Evolutionary conservation across 2,888 invertebrate genomes (phyloP).

Genomic region (Piscicola geometra): DNA sequence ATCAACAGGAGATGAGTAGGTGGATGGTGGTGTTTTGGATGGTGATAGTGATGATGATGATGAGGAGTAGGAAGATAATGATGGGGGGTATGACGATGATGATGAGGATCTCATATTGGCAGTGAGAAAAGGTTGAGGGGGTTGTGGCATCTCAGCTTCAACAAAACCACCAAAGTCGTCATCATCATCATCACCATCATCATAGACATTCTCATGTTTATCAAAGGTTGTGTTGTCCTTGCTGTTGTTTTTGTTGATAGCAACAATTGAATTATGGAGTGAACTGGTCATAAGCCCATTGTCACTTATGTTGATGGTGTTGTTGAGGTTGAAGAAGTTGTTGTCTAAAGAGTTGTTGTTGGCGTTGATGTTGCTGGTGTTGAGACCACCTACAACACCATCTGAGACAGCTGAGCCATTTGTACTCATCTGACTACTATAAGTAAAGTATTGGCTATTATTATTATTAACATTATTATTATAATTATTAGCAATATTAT

Average conservation of each 20-base stretch:
- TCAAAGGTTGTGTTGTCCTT: too few relatives aligned
- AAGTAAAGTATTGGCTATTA: too few relatives aligned
- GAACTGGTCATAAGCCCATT: too few relatives aligned
- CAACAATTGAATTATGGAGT: not conserved
- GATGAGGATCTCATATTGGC: not conserved
- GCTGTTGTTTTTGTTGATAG: too few relatives aligned
- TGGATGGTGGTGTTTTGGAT: not conserved
- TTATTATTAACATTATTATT: not conserved
- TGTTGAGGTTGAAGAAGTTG: too few relatives aligned
- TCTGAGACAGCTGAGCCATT: too few relatives aligned
- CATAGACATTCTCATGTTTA: too few relatives aligned
- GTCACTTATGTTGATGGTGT: too few relatives aligned
- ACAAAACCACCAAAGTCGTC: slow-evolving; percentile 8
- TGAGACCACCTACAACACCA: too few relatives aligned
- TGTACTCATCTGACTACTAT: too few relatives aligned
- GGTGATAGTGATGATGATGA: not conserved
- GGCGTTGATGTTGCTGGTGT: too few relatives aligned
- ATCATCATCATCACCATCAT: not conserved
- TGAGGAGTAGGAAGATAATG: not conserved
- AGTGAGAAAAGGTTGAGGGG: not conserved
- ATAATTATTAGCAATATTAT: not conserved
- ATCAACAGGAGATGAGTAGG: not conserved
- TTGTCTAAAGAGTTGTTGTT: too few relatives aligned
- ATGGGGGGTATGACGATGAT: not conserved
- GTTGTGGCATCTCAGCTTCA: not conserved